Conservation (phyloP, 2,888 invertebrate genomes). For the Drepana falcataria region DNA sequence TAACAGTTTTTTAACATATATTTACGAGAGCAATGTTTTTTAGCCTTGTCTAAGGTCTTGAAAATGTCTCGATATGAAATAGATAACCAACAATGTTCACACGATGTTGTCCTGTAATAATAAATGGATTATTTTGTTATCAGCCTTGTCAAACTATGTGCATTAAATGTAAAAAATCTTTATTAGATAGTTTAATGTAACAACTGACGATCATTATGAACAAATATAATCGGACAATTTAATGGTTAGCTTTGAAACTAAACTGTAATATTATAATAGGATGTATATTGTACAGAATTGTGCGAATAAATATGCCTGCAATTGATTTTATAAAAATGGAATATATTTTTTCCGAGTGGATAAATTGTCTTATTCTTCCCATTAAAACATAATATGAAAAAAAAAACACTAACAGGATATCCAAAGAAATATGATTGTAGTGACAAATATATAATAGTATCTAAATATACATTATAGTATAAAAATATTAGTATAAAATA, state of each 20-base stretch:
- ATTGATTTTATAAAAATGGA: slow-evolving; percentile 78
- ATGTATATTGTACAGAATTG: slow-evolving; percentile 72
- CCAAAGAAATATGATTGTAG: too few species aligned
- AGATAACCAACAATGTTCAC: not conserved
- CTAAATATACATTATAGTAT: too few species aligned
- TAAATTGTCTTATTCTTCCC: slow-evolving; percentile 42
- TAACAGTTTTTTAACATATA: too few species aligned
- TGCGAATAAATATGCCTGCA: slow-evolving; percentile 74
- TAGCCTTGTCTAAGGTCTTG: too few species aligned
- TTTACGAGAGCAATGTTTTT: too few species aligned
- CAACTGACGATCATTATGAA: not conserved
- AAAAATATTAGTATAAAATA: too few species aligned
- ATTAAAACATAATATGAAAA: not conserved
- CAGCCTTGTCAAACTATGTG: not conserved
- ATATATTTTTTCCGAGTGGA: slow-evolving; percentile 77
- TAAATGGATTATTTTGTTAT: not conserved
- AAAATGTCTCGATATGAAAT: too few species aligned
- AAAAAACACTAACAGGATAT: slow-evolving; percentile 3
- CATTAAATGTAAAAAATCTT: not conserved
- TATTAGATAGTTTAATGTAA: not conserved
- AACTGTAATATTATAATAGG: slow-evolving; percentile 34
- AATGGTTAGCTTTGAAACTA: slow-evolving; percentile 29
- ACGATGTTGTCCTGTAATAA: not conserved
- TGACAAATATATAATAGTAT: too few species aligned
- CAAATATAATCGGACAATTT: not conserved